Conservation (phyloP, 1,140 invertebrate genomes). For the Megalopta genalis region DNA sequence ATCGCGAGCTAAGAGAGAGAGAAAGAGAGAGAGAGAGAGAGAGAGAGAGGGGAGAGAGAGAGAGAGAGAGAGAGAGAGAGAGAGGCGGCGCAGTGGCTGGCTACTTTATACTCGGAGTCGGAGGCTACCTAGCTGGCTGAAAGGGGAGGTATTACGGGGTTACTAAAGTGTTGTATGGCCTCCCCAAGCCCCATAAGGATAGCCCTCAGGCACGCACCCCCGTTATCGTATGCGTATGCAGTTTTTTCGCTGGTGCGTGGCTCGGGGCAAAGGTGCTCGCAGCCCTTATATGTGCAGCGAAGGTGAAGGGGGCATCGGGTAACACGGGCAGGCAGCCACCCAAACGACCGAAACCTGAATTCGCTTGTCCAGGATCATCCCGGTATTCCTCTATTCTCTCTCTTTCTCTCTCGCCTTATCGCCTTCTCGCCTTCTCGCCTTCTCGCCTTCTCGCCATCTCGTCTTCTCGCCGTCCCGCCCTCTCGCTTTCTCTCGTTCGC, state of each 20-base stretch:
- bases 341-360: slow-evolving; percentile 68
- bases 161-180: slow-evolving; percentile 68
- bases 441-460: no score
- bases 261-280: slow-evolving; percentile 53
- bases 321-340: slow-evolving; percentile 70
- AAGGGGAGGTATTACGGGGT: slow-evolving; percentile 70
- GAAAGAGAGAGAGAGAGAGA: no score
- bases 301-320: slow-evolving; percentile 76
- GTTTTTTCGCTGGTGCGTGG: slow-evolving; percentile 72
- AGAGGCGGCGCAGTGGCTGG: slow-evolving; percentile 49
- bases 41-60: no score
- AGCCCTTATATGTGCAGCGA: slow-evolving; percentile 75
- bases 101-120: slow-evolving; percentile 48
- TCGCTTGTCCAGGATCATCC: slow-evolving; percentile 59
- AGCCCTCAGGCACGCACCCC: slow-evolving; percentile 70
- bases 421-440: background rate
- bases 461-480: no score
- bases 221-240: slow-evolving; percentile 77
- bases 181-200: slow-evolving; percentile 68
- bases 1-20: background rate
- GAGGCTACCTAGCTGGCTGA: slow-evolving; percentile 60
- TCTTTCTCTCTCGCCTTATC: background rate
- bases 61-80: no score
- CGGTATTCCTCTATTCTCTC: slow-evolving; percentile 20
- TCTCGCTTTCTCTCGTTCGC: background rate